Evolutionary conservation across 1,140 invertebrate species (phyloP), one percentile per base, ranked within the genome.

Genomic region (Gryon sp.): DNA sequence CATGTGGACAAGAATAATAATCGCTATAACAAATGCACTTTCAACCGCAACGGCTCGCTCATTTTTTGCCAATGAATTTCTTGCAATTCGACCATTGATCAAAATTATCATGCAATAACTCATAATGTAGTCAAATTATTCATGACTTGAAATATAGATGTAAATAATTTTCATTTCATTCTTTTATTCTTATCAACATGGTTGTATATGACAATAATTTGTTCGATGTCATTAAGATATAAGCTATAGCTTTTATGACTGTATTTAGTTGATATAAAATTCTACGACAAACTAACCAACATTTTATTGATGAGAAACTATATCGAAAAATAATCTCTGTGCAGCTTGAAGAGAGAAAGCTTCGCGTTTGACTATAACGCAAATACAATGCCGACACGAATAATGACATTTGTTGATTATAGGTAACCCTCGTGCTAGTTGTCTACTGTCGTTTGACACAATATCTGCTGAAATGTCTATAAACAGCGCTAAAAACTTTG

Each of bases 321-420:
- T 28, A 9, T 30, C 36, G 26, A 53, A 43, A 53, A 52, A 34
- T 52, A 19, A 18, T 24, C 19, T 50, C 19, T 50, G 32, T 30
- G 15, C 34, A 19, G 12, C 26, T 8, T 6, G 2, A 7, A 1
- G 18, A 12, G 12, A 36, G 20, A 36, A 52, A 45, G 2, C 1
- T 26, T 7, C 16, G 11, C 15, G 15, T 32, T 45, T 20, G 19
- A 26, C 62, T 53, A 53, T 45, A 55, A 65, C 16, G 28, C 18
- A 8, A 20, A 12, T 12, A 7, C 19, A 32, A 59, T 28, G 12
- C 11, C 19, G 14, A 38, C 28, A 12, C 18, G 4, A 34, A 30
- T 60, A 53, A 70, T 46, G 46, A 53, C 55, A 45, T 48, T 69
- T 15, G 26, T 38, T 26, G 36, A 62, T 59, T 69, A 69, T 41